phyloP scores from a whole-genome alignment of 2,888 invertebrate species.

The Gasteruption jaculator region DNA sequence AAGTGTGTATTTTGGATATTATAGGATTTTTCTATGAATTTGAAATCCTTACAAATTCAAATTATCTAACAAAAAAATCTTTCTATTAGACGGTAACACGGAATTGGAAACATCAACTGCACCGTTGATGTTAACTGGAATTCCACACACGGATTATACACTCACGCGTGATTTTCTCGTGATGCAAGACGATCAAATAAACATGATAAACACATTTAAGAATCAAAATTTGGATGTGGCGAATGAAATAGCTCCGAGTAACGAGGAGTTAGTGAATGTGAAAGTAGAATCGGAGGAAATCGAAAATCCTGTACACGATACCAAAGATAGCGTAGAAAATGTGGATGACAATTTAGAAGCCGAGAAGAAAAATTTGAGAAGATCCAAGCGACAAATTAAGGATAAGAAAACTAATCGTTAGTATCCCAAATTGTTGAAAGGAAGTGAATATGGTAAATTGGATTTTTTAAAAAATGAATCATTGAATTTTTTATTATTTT shows the following conservation, averaged over 20 bases:
- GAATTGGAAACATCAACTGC: constrained; percentile 41
- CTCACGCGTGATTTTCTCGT: constrained; percentile 46
- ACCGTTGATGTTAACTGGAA: constrained; percentile 44
- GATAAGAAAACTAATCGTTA: constrained; percentile 40
- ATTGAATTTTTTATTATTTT: constrained; percentile 6
- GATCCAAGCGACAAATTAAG: constrained; percentile 38
- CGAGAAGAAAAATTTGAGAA: constrained; percentile 32
- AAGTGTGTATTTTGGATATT: constrained; percentile 7
- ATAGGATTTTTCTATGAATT: background rate
- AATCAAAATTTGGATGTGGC: constrained; percentile 36
- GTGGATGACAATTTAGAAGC: constrained; percentile 20
- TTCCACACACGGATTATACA: constrained; percentile 42
- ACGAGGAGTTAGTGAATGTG: constrained; percentile 13
- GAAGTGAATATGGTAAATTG: background rate
- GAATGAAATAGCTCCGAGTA: constrained; percentile 22
- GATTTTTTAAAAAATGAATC: constrained; percentile 2
- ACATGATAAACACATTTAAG: constrained; percentile 41
- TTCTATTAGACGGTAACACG: constrained; percentile 39
- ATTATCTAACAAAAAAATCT: background rate
- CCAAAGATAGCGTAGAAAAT: constrained; percentile 9
- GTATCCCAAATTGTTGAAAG: constrained; percentile 14
- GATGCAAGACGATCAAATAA: constrained; percentile 48
- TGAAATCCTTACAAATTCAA: background rate
- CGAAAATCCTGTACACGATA: constrained; percentile 12
- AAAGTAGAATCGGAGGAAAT: constrained; percentile 15